Percentiles rank a stretch among this genome's conserved stretches.
phyloP scores from a whole-genome alignment of 2,888 invertebrate genomes.

The Hydraecia micacea region DNA sequence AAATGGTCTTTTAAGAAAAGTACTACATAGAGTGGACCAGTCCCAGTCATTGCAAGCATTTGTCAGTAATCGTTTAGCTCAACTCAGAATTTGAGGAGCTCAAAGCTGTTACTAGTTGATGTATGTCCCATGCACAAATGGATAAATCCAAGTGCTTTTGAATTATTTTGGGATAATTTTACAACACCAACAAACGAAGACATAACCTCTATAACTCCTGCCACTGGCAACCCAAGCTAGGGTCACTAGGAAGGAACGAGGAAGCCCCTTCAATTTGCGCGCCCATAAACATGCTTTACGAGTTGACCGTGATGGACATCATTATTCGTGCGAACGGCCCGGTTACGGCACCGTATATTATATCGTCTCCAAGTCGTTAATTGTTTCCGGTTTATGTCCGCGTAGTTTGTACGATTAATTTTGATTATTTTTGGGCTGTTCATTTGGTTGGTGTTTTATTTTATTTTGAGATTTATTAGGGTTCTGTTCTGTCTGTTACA shows the following conservation, averaged over 20 bases:
- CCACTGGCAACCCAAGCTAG: conserved; percentile 61
- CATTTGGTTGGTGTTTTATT: conserved; percentile 9
- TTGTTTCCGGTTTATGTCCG: conserved; percentile 58
- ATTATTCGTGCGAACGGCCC: conserved; percentile 63
- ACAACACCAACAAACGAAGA: neutral
- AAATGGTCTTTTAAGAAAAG: neutral
- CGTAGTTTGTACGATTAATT: conserved; percentile 50
- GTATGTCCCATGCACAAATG: neutral
- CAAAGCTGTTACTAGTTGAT: neutral
- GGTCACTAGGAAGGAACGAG: conserved; percentile 71
- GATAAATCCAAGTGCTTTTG: neutral
- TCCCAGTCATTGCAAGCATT: no score
- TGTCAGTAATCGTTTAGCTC: no score
- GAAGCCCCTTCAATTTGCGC: conserved; percentile 77
- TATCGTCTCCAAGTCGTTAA: conserved; percentile 59
- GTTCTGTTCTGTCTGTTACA: neutral
- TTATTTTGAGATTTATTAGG: conserved; percentile 3
- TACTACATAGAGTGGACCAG: no score
- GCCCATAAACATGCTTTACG: conserved; percentile 80
- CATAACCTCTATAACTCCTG: neutral
- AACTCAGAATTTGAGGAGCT: no score
- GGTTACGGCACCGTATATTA: conserved; percentile 52
- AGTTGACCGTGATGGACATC: conserved; percentile 73
- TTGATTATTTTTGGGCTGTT: conserved; percentile 41
- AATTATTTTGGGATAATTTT: neutral